Base-by-base conservation (phyloP, 2,797 vertebrate species). In the Acestrorhynchus altus region DNA sequence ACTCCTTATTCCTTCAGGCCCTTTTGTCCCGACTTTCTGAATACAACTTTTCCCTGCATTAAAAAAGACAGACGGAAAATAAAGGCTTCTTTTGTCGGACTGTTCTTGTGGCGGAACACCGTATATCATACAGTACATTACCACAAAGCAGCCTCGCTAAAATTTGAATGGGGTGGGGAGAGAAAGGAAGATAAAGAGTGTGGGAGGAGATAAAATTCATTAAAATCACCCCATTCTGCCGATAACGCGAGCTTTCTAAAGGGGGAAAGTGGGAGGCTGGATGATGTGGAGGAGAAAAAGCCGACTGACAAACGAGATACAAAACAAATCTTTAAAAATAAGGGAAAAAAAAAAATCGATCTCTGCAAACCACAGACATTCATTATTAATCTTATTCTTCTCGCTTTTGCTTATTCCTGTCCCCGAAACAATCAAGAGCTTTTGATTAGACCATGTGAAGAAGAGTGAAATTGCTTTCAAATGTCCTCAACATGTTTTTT, bases 151-250 rank as follows among this genome's bases (percentile, higher is more conserved):
- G 83, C 81, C 78, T 80, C 75, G 79, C 84, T 82, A 86, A 83
- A 86, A 83, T 89, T 89, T 88, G 85, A 90, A 92, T 88, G 84
- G 64, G 83, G 85, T 82, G 69, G 6, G 39, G 35, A 31, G 35
- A 40, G 6, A 35, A 6, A 35, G n/a, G 74, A 77, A 79, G 89
- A 91, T 91, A 89, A 91, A 90, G 80, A 80, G 87, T 82, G 82
- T 82, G 74, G 42, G 75, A 72, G 74, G 82, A 90, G 90, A 92
- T 92, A 90, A 90, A 86, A 83, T 83, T 88, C 72, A 89, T 90
- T 92, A 90, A 91, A 89, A 80, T 71, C 65, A 69, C 52, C 16
- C 64, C 35, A 56, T 78, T 84, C 83, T 61, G 73, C 75, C 56
- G 77, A 74, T 84, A 84, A 89, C 76, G 71, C 71, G 82, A 83